These are phyloP conservation scores for Menidia beryllina DNA, from an alignment of 2,113 vertebrate species.

Conservation along the genomic window DNA sequence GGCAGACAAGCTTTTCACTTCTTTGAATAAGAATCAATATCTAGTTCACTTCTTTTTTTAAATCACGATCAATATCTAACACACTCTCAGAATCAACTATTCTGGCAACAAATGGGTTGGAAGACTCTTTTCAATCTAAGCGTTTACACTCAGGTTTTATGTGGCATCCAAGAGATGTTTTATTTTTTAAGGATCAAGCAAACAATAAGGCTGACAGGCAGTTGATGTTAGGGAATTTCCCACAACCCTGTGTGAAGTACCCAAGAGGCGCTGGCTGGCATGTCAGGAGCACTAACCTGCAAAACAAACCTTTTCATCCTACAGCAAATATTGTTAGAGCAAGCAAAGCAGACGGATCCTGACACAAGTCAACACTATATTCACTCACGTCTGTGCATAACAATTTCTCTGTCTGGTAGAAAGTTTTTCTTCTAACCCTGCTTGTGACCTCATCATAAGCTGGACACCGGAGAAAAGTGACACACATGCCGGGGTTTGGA, in stretches of 20 bases:
- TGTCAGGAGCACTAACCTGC: not conserved
- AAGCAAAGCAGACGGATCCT: not conserved
- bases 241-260: not conserved
- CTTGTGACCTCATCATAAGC: slow-evolving; percentile 40
- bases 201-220: not conserved
- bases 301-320: not conserved
- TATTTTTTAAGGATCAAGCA: not conserved
- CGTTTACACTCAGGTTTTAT: not conserved
- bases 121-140: too few species aligned
- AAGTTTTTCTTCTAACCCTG: slow-evolving; percentile 21
- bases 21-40: not conserved
- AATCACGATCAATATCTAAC: too few species aligned
- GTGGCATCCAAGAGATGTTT: not conserved
- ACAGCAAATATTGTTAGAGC: not conserved
- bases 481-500: slow-evolving; percentile 5
- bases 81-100: too few species aligned
- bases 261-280: not conserved
- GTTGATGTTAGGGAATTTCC: slow-evolving; percentile 3
- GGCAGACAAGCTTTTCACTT: not conserved
- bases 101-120: too few species aligned
- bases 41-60: too few species aligned
- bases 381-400: not conserved
- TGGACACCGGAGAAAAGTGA: slow-evolving; percentile 10
- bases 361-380: not conserved
- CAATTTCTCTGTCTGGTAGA: not conserved